Conservation (phyloP, 2,797 vertebrate genomes). For the Limosa lapponica region DNA sequence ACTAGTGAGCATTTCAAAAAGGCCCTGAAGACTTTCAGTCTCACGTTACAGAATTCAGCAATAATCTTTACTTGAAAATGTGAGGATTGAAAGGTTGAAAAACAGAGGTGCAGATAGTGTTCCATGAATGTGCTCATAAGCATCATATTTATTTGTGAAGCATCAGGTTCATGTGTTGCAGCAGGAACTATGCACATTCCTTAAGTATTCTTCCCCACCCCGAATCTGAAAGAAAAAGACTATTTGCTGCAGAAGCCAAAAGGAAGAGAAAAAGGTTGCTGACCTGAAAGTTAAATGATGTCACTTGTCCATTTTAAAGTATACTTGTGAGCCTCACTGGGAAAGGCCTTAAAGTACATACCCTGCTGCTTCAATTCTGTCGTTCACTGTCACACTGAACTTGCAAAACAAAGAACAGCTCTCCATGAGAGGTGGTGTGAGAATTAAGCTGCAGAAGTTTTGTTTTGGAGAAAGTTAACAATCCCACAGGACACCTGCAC, state of each 20-base stretch:
- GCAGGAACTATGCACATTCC: neutral
- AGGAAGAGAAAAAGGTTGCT: neutral
- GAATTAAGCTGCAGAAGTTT: neutral
- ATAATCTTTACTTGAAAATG: neutral
- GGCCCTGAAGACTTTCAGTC: neutral
- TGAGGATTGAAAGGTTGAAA: neutral
- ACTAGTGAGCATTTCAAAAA: neutral
- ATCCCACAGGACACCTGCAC: neutral
- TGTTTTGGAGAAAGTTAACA: neutral
- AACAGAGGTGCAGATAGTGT: neutral
- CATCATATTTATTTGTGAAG: neutral
- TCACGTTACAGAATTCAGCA: neutral
- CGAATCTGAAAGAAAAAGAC: neutral
- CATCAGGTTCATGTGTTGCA: neutral
- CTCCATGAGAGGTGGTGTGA: neutral
- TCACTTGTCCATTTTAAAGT: neutral
- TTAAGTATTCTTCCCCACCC: neutral
- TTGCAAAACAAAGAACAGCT: neutral
- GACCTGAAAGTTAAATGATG: neutral
- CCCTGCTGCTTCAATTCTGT: neutral
- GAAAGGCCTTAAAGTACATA: neutral
- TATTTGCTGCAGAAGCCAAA: neutral
- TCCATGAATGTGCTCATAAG: neutral
- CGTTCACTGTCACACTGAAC: neutral
- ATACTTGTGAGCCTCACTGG: neutral